phyloP scores from a whole-genome alignment of 2,888 invertebrate genomes.

The Agrenia bidenticulata region DNA sequence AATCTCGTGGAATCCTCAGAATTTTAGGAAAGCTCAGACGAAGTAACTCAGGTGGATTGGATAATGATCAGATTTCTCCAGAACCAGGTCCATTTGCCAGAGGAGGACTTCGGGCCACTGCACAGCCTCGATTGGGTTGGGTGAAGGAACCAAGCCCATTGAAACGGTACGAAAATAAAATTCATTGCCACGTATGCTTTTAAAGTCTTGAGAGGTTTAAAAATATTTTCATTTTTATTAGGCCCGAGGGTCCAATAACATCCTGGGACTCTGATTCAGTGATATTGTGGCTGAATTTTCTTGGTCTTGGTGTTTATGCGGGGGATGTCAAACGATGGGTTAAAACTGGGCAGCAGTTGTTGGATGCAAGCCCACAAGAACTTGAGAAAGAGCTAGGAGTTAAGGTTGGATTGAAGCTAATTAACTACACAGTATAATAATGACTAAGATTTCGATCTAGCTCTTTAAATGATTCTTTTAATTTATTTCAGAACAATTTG shows the following conservation, averaged over 20 bases:
- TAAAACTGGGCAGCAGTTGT: constrained; percentile 74
- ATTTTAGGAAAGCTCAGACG: constrained; percentile 60
- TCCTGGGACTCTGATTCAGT: constrained; percentile 80
- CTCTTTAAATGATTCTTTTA: neutral
- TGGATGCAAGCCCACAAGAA: constrained; percentile 73
- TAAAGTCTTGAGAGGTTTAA: no score
- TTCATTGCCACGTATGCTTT: no score
- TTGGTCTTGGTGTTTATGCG: constrained; percentile 76
- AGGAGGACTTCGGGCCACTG: constrained; percentile 71
- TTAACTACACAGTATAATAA: no score
- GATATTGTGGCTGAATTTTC: constrained; percentile 76
- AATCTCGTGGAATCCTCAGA: constrained; percentile 49
- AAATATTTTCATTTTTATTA: no score
- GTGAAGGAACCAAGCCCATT: constrained; percentile 55
- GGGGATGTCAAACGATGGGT: constrained; percentile 81
- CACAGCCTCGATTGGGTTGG: constrained; percentile 70
- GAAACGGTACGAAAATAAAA: constrained; percentile 30
- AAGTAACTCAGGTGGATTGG: constrained; percentile 70
- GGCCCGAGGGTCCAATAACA: constrained; percentile 72
- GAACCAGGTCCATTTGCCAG: constrained; percentile 56
- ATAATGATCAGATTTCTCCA: constrained; percentile 59
- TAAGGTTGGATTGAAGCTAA: constrained; percentile 23
- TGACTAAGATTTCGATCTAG: no score
- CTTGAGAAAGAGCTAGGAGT: constrained; percentile 81
- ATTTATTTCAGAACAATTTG: constrained; percentile 64